Base-by-base conservation (phyloP, 2,797 vertebrate genomes). In the Gymnoscopelus braueri region DNA sequence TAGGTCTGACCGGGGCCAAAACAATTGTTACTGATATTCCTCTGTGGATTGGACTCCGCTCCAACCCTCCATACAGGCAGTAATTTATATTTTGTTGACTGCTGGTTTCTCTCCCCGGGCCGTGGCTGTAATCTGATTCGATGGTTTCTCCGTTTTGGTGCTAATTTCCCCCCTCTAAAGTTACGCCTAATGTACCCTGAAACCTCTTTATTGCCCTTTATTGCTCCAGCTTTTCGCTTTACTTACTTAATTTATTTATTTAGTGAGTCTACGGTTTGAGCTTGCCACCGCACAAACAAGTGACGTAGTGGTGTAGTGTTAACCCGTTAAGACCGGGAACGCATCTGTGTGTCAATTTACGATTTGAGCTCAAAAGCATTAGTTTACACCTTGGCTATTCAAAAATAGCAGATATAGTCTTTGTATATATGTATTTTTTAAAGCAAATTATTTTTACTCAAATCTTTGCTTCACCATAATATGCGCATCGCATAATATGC, bases 61-160 rank as follows among this genome's bases (percentile, higher is more conserved):
- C 83, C 76, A 57, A 44, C 39, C 68, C 79, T 88, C 88, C 84
- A 80, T 81, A 90, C 81, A 86, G 39, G 82, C 82, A 88, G 88
- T 91, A 90, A 91, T 95, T 93, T 91, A 90, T 92, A 92, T 93
- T 93, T 92, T 92, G 89, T 92, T 89, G 91, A 93, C 90, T 84
- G 79, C 88, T 65, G 48, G 72, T 86, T 91, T 91, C 81, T 84
- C 75, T 60, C 63, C 81, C 74, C 55, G 29, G 86, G 39, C 39
- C 39, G 39, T 44, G 39, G 39, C 8, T 81, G 91, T 91, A 92
- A 93, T 89, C 73, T 84, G 88, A 93, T 89, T 93, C 85, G 63
- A 75, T 61, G 81, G 84, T 69, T 85, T 85, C 84, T 85, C 83
- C 82, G 91, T 92, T 93, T 87, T 85, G 39, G 39, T 44, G 84